phyloP scores from a whole-genome alignment of 2,113 vertebrate genomes.

The Phrynocephalus versicolor region DNA sequence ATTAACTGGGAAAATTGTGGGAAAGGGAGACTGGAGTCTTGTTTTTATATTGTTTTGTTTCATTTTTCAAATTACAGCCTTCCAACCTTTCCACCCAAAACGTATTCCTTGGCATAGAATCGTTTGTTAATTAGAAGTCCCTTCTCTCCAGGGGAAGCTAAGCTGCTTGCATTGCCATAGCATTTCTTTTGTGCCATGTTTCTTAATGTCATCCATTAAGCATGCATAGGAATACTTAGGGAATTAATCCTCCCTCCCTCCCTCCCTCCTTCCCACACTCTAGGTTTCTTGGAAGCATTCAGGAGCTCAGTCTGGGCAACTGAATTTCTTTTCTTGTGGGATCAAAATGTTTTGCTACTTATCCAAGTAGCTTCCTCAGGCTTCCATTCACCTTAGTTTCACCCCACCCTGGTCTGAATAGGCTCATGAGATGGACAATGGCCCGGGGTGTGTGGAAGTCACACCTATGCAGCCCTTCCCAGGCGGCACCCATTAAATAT shows the following conservation, averaged over 20 bases:
- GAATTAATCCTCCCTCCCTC: not conserved
- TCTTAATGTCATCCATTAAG: not conserved
- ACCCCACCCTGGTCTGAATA: too few relatives aligned
- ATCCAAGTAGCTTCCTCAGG: too few relatives aligned
- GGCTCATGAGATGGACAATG: too few relatives aligned
- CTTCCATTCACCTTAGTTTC: too few relatives aligned
- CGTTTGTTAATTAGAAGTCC: slow-evolving; percentile 14
- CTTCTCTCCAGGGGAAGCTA: slow-evolving; percentile 2
- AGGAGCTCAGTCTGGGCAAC: too few relatives aligned
- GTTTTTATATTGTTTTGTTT: not conserved
- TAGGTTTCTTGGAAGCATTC: too few relatives aligned
- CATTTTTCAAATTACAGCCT: not conserved
- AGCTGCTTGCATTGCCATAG: not conserved
- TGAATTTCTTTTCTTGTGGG: too few relatives aligned
- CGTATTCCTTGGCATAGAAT: slow-evolving; percentile 20
- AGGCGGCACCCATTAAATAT: too few relatives aligned
- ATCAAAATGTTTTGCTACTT: too few relatives aligned
- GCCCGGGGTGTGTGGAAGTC: too few relatives aligned
- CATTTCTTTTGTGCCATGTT: not conserved
- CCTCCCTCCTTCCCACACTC: too few relatives aligned
- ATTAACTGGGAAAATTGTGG: not conserved
- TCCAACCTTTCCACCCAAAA: slow-evolving; percentile 6
- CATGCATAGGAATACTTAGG: not conserved
- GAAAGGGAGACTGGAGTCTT: not conserved
- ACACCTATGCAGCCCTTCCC: too few relatives aligned